Evolutionary conservation across 2,888 invertebrate genomes (phyloP), one percentile per base, ranked within the genome.

Genomic region (Apodemia zela): DNA sequence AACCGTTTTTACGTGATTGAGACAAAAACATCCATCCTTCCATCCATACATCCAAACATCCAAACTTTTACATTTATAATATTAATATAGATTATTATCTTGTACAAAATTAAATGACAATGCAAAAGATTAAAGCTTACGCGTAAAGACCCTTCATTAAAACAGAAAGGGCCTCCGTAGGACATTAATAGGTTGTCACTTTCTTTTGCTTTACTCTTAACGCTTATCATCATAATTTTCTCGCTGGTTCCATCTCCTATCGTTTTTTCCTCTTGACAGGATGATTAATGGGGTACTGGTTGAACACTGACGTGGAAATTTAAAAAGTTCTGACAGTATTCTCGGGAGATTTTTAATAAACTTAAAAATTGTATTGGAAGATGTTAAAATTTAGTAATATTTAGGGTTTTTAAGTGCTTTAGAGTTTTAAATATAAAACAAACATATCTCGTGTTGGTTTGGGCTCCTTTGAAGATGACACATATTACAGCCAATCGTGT

Each of bases 281-380:
- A 75, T 78, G 76, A 85, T 85, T 77, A 79, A 84, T 85, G 72
- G 68, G 71, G 70, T 49, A 25, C 54, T 60, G 33, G 63, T 49
- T 45, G 63, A 33, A 63, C 68, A 72, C 77, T 74, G 80, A 78
- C 80, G 74, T 74, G 78, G 71, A 77, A 77, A 75, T 78, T 80
- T 76, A 70, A 75, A 74, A 76, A 79, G 74, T 73, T 77, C 75
- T 69, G 69, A 70, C 72, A 75, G 73, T 71, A 35, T 11, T 18
- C 21, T 33, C 21, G 18, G 58, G 45, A 29, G 58, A 62, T 42
- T 58, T 58, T 18, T 45, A 58, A 58, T 76, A 74, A 71, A 69
- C 65, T 65, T 62, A 61, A 67, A 70, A 69, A 66, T 45, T n/a
- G n/a, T 45, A 2, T n/a, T n/a, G n/a, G n/a, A n/a, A n/a, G n/a